These are phyloP conservation scores for Cremastinae sp. DNA, from an alignment of 2,888 invertebrate species.

Conservation along the genomic window DNA sequence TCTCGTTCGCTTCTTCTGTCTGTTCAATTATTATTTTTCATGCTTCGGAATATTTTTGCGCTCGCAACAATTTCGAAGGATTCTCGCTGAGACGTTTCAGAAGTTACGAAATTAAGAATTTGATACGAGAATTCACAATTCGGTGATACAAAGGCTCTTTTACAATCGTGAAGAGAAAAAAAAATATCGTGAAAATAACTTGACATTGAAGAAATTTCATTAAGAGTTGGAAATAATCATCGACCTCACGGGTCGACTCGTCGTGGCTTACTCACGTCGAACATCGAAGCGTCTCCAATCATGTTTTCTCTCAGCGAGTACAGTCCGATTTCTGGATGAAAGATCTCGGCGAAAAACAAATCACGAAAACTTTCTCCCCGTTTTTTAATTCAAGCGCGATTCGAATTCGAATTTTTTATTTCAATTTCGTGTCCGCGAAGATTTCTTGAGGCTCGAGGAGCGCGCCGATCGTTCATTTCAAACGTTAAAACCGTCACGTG, in stretches of 20 bases:
- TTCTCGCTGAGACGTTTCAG: background rate
- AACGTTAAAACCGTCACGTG: background rate
- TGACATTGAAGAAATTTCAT: constrained; percentile 48
- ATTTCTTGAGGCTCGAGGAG: background rate
- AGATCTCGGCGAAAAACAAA: background rate
- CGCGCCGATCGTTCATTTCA: background rate
- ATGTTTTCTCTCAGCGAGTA: constrained; percentile 58
- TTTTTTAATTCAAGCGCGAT: background rate
- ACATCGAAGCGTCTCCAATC: constrained; percentile 75
- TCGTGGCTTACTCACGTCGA: constrained; percentile 74
- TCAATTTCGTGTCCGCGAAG: background rate
- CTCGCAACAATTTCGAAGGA: background rate
- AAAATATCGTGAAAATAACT: constrained; percentile 39
- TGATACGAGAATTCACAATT: constrained; percentile 4
- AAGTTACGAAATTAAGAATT: background rate
- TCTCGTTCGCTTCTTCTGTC: constrained; percentile 2
- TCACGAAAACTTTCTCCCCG: background rate
- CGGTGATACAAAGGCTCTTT: background rate
- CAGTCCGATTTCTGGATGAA: constrained; percentile 11
- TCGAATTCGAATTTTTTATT: background rate
- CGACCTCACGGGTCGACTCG: constrained; percentile 52
- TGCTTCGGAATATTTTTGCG: background rate
- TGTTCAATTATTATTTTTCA: background rate
- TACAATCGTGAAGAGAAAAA: constrained; percentile 33
- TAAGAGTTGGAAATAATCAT: constrained; percentile 47